Evolutionary conservation across 2,113 vertebrate species (phyloP), one percentile per base, ranked within the genome.

Genomic region (Gobiocypris rarus): DNA sequence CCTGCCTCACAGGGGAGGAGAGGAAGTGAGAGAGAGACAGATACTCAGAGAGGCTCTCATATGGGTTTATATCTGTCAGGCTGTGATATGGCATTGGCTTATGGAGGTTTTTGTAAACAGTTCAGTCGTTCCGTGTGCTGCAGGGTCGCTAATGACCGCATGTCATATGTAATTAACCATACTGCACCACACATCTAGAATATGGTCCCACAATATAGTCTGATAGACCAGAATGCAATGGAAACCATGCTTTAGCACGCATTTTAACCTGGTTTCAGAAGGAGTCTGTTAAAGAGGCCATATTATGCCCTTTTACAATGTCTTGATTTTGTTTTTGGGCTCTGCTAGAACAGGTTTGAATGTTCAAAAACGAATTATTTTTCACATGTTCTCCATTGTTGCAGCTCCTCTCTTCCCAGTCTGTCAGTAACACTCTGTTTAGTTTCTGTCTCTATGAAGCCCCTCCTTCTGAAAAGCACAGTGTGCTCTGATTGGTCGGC

Each of bases 31-130:
- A 1, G 45, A 24, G 28, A 26, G 75, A 75, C 6, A 41, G 22
- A 54, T 8, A 54, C 52, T 54, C 52, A 54, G 67, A 67, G 76
- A 81, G 26, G 34, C 52, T 45, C 81, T 54, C 19, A 52, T 69
- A 38, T 73, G 61, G 50, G 58, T 78, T 54, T 85, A 63, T 74
- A 77, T 73, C 52, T 73, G 52, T 69, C 79, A 45, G 80, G 65
- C 75, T 74, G 65, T 83, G 74, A 78, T 67, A 85, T 85, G 79
- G 65, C 75, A 76, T 45, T 14, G 15, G 74, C 31, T 82, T 85
- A 59, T 59, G 26, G 81, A 69, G 56, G 48, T 28, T 87, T 24
- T 83, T 38, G 61, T 78, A 34, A 83, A 80, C 74, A 83, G 75
- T 59, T 69, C 75, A 34, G 38, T 26, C 11, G 50, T 61, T 61